Percentiles rank a stretch among this genome's conserved stretches.
Conservation (phyloP, 2,888 invertebrate genomes). For the Athetis lepigone region DNA sequence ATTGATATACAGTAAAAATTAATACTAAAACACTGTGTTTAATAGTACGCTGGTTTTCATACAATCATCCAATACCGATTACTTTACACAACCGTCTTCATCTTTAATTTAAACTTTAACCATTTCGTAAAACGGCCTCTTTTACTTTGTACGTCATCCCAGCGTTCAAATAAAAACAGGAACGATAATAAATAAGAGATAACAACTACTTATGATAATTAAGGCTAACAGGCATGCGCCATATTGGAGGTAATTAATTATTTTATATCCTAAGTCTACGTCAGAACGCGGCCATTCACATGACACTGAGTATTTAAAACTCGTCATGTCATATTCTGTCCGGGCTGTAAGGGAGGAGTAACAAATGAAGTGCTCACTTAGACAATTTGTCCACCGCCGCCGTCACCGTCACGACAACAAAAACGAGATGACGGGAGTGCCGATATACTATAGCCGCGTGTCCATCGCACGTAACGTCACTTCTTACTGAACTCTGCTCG, state of each 20-base stretch:
- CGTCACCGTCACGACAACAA: too few species aligned
- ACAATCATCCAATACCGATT: too few species aligned
- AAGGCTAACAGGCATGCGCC: conserved; percentile 63
- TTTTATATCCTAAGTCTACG: conserved; percentile 37
- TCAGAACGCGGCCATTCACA: background rate
- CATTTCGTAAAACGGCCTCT: background rate
- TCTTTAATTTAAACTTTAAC: too few species aligned
- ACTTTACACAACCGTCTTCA: background rate
- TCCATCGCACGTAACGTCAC: too few species aligned
- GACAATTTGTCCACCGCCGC: too few species aligned
- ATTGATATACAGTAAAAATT: conserved; percentile 50
- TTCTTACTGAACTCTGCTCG: too few species aligned
- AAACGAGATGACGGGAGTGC: too few species aligned
- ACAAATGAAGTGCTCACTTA: conserved; percentile 9
- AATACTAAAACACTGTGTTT: conserved; percentile 52
- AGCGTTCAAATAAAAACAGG: conserved; percentile 48
- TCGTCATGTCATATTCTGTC: background rate
- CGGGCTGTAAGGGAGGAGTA: conserved; percentile 10
- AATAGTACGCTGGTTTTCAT: conserved; percentile 42
- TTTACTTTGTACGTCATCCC: conserved; percentile 12
- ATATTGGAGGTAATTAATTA: conserved; percentile 61
- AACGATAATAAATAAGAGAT: conserved; percentile 60
- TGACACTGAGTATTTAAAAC: conserved; percentile 15
- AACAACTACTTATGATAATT: conserved; percentile 61
- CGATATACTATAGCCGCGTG: too few species aligned